Percentiles rank a stretch among this genome's conserved stretches.
phyloP scores from a whole-genome alignment of 1,140 invertebrate species.

The Paralvinella palmiformis region DNA sequence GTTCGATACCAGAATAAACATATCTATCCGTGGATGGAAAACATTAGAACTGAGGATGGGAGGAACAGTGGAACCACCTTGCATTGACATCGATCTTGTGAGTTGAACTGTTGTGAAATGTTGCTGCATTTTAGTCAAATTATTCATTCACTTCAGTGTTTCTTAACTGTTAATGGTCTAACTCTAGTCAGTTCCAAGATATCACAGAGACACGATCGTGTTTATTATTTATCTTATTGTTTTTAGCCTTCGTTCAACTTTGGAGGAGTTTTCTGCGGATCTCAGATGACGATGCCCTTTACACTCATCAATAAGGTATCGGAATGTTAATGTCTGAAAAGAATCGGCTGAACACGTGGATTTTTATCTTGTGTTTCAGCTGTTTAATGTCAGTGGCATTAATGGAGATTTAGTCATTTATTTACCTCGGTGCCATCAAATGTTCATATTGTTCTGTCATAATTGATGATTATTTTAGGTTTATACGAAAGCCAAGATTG shows the following conservation, averaged over 20 bases:
- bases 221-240: slow-evolving; percentile 8
- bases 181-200: too few relatives aligned
- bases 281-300: slow-evolving; percentile 35
- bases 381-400: too few relatives aligned
- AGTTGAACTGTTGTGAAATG: slow-evolving; percentile 10
- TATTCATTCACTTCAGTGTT: not conserved
- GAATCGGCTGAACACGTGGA: too few relatives aligned
- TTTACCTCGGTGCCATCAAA: too few relatives aligned
- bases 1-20: slow-evolving; percentile 47
- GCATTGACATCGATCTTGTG: slow-evolving; percentile 47
- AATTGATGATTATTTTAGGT: slow-evolving; percentile 26
- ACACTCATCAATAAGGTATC: slow-evolving; percentile 41
- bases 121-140: not conserved
- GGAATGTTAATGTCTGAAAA: not conserved
- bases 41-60: slow-evolving; percentile 45
- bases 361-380: too few relatives aligned
- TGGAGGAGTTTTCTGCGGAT: slow-evolving; percentile 48
- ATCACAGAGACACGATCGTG: too few relatives aligned
- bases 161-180: too few relatives aligned
- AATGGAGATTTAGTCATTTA: too few relatives aligned
- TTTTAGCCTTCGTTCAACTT: slow-evolving; percentile 44
- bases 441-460: not conserved
- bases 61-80: slow-evolving; percentile 45
- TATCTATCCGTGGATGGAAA: slow-evolving; percentile 42
- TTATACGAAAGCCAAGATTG: slow-evolving; percentile 37